A percentile compares a stretch with the other conserved stretches of the same genome.
These are phyloP conservation scores for Chirona hameri DNA, from an alignment of 2,888 invertebrate genomes.

Conservation along the genomic window DNA sequence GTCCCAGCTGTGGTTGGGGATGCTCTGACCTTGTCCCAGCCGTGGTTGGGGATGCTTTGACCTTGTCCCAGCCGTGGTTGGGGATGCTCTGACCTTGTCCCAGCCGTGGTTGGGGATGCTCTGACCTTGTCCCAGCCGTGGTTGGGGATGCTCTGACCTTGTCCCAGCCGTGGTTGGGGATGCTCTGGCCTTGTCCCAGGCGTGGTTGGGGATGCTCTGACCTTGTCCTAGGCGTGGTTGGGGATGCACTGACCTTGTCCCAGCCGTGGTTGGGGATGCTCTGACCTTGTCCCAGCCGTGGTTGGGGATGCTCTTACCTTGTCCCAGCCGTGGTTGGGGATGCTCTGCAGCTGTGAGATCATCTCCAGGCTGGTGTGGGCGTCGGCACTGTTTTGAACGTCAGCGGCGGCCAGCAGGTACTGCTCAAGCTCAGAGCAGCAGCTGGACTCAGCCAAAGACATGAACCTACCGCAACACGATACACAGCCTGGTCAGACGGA, in stretches of 20 bases:
- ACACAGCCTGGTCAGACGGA: no score
- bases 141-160: neutral
- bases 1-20: no score
- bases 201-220: neutral
- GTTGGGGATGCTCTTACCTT: neutral
- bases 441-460: neutral
- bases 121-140: neutral
- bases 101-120: neutral
- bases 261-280: neutral
- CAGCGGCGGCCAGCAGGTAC: slow-evolving; percentile 12
- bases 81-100: neutral
- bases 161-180: neutral
- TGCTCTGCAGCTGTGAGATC: neutral
- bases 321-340: slow-evolving; percentile 13
- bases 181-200: neutral
- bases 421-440: neutral
- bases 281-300: no score
- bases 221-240: no score
- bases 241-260: neutral
- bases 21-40: no score
- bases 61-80: no score
- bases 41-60: no score
- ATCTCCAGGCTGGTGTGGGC: slow-evolving; percentile 24
- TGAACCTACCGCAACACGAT: no score
- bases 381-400: slow-evolving; percentile 12